These are phyloP conservation scores for Euplexia lucipara DNA, from an alignment of 2,888 invertebrate species.

Conservation along the genomic window DNA sequence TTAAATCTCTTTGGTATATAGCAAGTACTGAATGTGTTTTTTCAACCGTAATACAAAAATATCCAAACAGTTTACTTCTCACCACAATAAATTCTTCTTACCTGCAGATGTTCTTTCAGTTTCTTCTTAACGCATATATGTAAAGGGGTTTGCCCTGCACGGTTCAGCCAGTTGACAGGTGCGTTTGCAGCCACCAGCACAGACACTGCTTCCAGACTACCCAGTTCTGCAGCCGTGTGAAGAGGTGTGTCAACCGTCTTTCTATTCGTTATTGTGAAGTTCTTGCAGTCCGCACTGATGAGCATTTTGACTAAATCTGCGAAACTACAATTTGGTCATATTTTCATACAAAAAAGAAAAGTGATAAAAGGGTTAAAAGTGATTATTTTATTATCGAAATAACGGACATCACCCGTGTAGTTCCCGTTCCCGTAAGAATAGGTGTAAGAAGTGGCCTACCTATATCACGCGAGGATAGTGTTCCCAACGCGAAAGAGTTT, in stretches of 20 bases:
- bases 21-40: too few relatives aligned
- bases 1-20: too few relatives aligned
- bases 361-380: too few relatives aligned
- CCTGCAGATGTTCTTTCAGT: slow-evolving; percentile 66
- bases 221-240: slow-evolving; percentile 61
- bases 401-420: too few relatives aligned
- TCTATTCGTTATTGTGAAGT: slow-evolving; percentile 30
- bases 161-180: slow-evolving; percentile 49
- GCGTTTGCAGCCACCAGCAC: slow-evolving; percentile 33
- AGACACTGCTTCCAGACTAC: slow-evolving; percentile 48
- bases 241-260: slow-evolving; percentile 55
- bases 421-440: too few relatives aligned
- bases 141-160: slow-evolving; percentile 75
- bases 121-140: slow-evolving; percentile 77
- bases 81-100: slow-evolving; percentile 9
- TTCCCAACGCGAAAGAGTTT: too few relatives aligned
- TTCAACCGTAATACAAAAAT: too few relatives aligned
- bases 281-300: slow-evolving; percentile 24
- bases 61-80: too few relatives aligned
- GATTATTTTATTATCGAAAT: too few relatives aligned
- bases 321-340: slow-evolving; percentile 46
- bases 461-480: too few relatives aligned
- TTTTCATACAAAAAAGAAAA: too few relatives aligned
- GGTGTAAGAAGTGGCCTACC: too few relatives aligned
- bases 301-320: slow-evolving; percentile 54